Percentiles rank a stretch among this genome's conserved stretches.
These are phyloP conservation scores for Pseudochaenichthys georgianus DNA, from an alignment of 2,797 vertebrate species.

Conservation along the genomic window DNA sequence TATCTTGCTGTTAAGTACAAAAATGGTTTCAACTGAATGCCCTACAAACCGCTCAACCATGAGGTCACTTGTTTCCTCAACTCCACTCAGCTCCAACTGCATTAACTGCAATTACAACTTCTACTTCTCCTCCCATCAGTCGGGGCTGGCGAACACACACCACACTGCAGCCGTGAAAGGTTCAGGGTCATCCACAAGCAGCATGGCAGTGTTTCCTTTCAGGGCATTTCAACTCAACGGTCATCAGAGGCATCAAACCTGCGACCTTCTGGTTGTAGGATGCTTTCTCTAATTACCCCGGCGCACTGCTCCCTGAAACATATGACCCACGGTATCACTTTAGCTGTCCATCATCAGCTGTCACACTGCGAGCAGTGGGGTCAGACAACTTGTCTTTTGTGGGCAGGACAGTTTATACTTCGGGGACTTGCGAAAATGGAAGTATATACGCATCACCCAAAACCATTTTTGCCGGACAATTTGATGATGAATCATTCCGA, in stretches of 20 bases:
- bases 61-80: constrained; percentile 1
- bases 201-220: constrained; percentile 21
- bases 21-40: neutral
- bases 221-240: constrained; percentile 27
- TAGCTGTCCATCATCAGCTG: constrained; percentile 41
- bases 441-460: neutral
- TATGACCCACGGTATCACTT: constrained; percentile 29
- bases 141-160: constrained; percentile 2
- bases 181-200: constrained; percentile 12
- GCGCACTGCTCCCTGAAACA: constrained; percentile 6
- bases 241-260: constrained; percentile 42
- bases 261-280: constrained; percentile 32
- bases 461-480: constrained; percentile 14
- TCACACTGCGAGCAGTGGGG: constrained; percentile 20
- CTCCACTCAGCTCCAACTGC: neutral
- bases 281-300: constrained; percentile 47
- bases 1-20: neutral
- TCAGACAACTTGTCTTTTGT: constrained; percentile 28
- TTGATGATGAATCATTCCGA: constrained; percentile 55
- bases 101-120: neutral
- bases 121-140: constrained; percentile 5
- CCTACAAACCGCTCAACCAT: neutral
- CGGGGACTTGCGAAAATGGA: constrained; percentile 26
- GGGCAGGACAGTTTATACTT: constrained; percentile 42
- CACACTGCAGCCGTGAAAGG: neutral